Evolutionary conservation across 2,797 vertebrate genomes (phyloP).

Genomic region (Eremophila alpestris): DNA sequence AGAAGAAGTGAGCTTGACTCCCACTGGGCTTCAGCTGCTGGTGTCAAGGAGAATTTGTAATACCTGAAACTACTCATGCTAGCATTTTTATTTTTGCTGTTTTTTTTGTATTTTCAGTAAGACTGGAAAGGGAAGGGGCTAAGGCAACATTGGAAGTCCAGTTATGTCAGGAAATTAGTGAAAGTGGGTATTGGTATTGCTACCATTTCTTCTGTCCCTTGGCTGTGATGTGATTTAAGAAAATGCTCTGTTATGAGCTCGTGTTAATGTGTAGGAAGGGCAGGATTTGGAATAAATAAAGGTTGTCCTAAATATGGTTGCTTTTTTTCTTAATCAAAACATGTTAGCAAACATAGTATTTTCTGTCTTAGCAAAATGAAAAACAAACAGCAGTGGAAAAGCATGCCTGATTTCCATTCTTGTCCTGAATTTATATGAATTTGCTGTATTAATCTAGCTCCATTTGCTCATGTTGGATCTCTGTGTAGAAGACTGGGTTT

Average conservation of each 20-base stretch:
- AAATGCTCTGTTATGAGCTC: not conserved
- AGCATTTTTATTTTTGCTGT: not conserved
- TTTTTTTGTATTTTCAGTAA: not conserved
- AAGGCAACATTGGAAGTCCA: not conserved
- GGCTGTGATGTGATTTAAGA: not conserved
- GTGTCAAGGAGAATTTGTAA: not conserved
- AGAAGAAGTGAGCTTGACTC: not conserved
- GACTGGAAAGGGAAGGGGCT: fast-evolving
- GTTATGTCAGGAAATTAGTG: not conserved
- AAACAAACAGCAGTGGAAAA: not conserved
- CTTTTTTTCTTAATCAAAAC: not conserved
- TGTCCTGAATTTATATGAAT: not conserved
- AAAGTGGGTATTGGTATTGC: not conserved
- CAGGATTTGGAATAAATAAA: not conserved
- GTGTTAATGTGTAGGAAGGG: not conserved
- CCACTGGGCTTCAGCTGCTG: not conserved
- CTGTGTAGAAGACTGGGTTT: not conserved
- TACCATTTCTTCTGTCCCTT: not conserved
- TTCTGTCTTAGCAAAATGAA: not conserved
- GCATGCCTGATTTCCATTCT: not conserved
- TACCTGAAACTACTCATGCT: not conserved
- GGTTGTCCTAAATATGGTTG: not conserved
- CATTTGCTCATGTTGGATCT: not conserved
- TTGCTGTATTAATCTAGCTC: slow-evolving; percentile 7
- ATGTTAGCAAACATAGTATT: not conserved